Conservation (phyloP, 2,113 vertebrate genomes). For the Spea bombifrons region DNA sequence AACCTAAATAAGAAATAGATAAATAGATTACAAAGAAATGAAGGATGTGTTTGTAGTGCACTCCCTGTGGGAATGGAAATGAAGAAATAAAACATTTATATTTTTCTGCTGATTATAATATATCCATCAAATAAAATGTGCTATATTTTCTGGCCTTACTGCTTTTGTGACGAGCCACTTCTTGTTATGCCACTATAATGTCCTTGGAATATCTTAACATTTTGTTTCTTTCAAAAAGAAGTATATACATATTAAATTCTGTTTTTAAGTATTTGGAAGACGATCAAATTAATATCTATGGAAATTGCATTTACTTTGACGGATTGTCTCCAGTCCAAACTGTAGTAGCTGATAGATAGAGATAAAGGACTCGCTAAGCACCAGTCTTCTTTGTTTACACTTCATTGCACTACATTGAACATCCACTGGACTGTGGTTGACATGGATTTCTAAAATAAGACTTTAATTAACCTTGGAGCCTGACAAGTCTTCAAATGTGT, state of each 20-base stretch:
- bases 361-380: constrained; percentile 8
- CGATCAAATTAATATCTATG: constrained; percentile 49
- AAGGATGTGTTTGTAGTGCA: too few relatives aligned
- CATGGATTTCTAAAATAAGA: constrained; percentile 45
- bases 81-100: too few relatives aligned
- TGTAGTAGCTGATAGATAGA: constrained; percentile 41
- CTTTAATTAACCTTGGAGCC: constrained; percentile 50
- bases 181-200: too few relatives aligned
- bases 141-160: too few relatives aligned
- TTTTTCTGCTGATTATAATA: too few relatives aligned
- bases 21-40: too few relatives aligned
- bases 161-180: too few relatives aligned
- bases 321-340: constrained; percentile 34
- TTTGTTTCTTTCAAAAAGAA: not conserved
- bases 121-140: too few relatives aligned
- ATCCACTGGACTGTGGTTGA: constrained; percentile 33
- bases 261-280: constrained; percentile 38
- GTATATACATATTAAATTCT: not conserved
- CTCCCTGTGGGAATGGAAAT: too few relatives aligned
- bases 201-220: not conserved
- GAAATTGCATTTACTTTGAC: constrained; percentile 47
- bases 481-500: constrained; percentile 5
- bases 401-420: constrained; percentile 42
- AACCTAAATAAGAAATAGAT: too few relatives aligned
- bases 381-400: constrained; percentile 42